Base-by-base conservation (phyloP, 2,113 vertebrate species). In the Acinonyx jubatus region DNA sequence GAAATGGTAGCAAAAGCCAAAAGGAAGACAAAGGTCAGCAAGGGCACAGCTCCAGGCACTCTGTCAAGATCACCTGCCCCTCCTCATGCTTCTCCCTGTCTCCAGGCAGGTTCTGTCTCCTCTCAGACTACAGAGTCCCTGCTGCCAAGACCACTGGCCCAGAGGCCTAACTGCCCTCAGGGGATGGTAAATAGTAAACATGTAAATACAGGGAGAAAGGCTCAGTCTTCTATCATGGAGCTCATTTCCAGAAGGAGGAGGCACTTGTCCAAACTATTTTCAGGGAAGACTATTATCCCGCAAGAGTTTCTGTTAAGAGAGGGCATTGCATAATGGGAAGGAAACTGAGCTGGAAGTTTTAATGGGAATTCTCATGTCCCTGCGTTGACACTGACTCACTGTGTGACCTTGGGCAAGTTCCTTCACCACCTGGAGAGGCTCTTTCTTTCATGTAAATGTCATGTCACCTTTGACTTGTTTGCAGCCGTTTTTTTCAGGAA, bases 371-470 rank as follows among this genome's bases (percentile, higher is more conserved):
- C 29, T 78, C 19, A 57, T 57, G 71, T 68, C 25, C 61, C 33
- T 23, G 31, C 5, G n/a, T 78, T 38, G 48, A 21, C 71, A 23
- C 29, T 55, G 31, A 78, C 15, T 36, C 31, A 19, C 52, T 52
- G 13, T 48, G 6, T 50, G 66, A 93, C 68, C 38, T 57, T 52
- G 29, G 73, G 25, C 41, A 52, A 15, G 19, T n/a, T 41, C 12
- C 61, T 48, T 71, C 52, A 14, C 52, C 45, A 65, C 36, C 55
- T 11, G 15, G 41, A 25, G 48, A 52, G 85, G n/a, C 41, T 96
- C 36, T 83, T 81, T 84, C 66, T 85, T 81, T 76, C 41, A 55
- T 55, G 78, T 84, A 63, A 96, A 96, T 79, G 83, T 55, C 48
- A 2, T 82, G 27, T 78, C 36, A 48, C 33, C 48, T 89, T 71